These are phyloP conservation scores for Clinocottus analis DNA, from an alignment of 2,113 vertebrate species.

Conservation along the genomic window DNA sequence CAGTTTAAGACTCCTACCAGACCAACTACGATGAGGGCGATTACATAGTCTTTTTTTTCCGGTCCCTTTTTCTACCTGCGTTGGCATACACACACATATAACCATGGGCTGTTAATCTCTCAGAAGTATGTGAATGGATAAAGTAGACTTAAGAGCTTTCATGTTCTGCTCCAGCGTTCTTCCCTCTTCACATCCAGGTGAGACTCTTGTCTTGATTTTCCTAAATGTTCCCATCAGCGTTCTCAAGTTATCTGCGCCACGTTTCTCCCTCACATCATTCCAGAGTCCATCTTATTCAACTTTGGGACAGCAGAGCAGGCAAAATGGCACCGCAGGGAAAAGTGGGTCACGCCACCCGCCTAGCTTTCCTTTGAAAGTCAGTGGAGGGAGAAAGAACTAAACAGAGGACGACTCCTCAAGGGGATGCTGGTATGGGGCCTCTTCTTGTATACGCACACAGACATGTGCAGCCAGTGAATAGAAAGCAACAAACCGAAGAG, in stretches of 20 bases:
- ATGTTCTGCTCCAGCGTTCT: constrained; percentile 61
- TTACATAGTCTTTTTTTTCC: constrained; percentile 22
- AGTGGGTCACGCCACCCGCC: constrained; percentile 72
- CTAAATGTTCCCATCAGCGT: constrained; percentile 13
- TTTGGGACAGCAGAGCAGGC: constrained; percentile 48
- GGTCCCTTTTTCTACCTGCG: constrained; percentile 37
- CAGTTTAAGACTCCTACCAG: background rate
- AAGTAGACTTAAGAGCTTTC: constrained; percentile 72
- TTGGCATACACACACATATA: constrained; percentile 34
- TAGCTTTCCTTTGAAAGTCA: constrained; percentile 67
- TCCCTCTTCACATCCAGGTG: constrained; percentile 63
- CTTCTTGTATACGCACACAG: constrained; percentile 26
- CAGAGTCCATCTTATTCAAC: constrained; percentile 59
- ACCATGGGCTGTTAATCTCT: constrained; percentile 64
- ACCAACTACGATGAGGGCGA: constrained; percentile 16
- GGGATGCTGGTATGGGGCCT: constrained; percentile 56
- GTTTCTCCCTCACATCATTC: constrained; percentile 21
- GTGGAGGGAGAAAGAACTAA: constrained; percentile 43
- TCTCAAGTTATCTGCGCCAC: background rate
- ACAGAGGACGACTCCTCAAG: constrained; percentile 53
- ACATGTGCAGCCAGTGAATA: constrained; percentile 16
- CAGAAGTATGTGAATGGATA: constrained; percentile 70
- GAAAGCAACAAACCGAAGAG: constrained; percentile 28
- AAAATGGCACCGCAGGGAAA: constrained; percentile 70
- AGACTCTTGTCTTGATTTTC: constrained; percentile 44